phyloP scores from a whole-genome alignment of 2,113 vertebrate species.

The Takifugu bimaculatus region DNA sequence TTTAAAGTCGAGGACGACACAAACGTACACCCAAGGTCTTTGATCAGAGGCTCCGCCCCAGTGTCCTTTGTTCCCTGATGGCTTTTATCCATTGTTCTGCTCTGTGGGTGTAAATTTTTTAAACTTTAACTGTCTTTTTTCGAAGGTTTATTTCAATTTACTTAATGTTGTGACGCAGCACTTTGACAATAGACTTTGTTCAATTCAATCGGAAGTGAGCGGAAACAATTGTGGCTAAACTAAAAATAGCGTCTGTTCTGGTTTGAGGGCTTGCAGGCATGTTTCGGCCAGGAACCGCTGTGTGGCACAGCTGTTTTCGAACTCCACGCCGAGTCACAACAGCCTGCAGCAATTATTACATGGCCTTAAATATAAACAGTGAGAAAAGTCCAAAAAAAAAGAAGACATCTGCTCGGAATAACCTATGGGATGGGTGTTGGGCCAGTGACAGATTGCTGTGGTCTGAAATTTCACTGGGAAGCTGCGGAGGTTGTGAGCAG shows the following conservation, averaged over 20 bases:
- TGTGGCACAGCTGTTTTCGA: constrained; percentile 46
- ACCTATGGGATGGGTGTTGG: constrained; percentile 38
- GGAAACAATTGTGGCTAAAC: too few relatives aligned
- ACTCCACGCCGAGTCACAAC: constrained; percentile 8
- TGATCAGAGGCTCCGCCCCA: background rate
- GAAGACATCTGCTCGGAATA: constrained; percentile 42
- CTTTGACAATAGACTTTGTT: too few relatives aligned
- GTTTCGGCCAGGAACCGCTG: background rate
- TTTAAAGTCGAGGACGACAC: background rate
- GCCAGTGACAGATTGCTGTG: constrained; percentile 38
- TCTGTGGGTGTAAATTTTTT: too few relatives aligned
- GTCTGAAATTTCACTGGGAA: constrained; percentile 62
- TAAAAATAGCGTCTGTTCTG: too few relatives aligned
- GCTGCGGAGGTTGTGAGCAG: constrained; percentile 33
- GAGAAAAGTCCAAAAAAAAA: constrained; percentile 13
- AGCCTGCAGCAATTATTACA: constrained; percentile 43
- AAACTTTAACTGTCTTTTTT: too few relatives aligned
- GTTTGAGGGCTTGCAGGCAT: background rate
- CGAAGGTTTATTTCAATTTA: too few relatives aligned
- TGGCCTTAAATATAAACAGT: constrained; percentile 41
- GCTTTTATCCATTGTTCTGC: too few relatives aligned
- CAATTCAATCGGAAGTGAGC: too few relatives aligned
- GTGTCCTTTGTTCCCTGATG: background rate
- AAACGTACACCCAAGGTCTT: background rate
- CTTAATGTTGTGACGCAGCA: too few relatives aligned